phyloP scores from a whole-genome alignment of 2,888 invertebrate genomes.

The Lordiphosa fenestrarum region DNA sequence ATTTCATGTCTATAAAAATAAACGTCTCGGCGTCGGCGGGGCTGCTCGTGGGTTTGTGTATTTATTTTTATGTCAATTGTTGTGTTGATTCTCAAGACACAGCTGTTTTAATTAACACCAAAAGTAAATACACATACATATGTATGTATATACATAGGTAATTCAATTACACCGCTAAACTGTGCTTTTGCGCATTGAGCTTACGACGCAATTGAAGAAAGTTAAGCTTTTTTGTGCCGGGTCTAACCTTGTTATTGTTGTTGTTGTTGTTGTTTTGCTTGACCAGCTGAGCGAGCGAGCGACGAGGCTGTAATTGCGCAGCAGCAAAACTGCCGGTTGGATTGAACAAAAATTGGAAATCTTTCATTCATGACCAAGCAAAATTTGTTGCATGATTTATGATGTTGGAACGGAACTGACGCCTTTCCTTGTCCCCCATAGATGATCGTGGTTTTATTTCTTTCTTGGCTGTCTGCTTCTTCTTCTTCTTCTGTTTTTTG shows the following conservation, averaged over 20 bases:
- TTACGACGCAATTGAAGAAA: constrained; percentile 67
- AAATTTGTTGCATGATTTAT: constrained; percentile 14
- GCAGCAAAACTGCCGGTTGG: constrained; percentile 52
- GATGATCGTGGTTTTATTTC: constrained; percentile 1
- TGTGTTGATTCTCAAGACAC: constrained; percentile 50
- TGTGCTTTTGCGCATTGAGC: constrained; percentile 8
- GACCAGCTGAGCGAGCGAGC: constrained; percentile 56
- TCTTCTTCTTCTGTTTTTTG: constrained; percentile 54
- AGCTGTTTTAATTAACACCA: constrained; percentile 72
- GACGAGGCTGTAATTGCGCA: constrained; percentile 5
- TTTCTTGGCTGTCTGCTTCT: constrained; percentile 6
- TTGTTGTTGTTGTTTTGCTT: constrained; percentile 51
- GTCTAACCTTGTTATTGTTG: constrained; percentile 35
- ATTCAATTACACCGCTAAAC: constrained; percentile 20
- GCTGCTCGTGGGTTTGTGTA: constrained; percentile 13
- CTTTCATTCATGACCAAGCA: constrained; percentile 5
- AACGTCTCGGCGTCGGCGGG: constrained; percentile 19
- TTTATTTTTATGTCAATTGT: constrained; percentile 39
- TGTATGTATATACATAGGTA: no score
- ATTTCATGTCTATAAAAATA: constrained; percentile 58
- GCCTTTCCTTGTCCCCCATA: constrained; percentile 8
- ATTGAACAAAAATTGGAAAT: constrained; percentile 4
- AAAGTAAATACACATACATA: constrained; percentile 8
- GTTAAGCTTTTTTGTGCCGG: constrained; percentile 56
- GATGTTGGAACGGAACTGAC: constrained; percentile 45